Conservation (phyloP, 2,797 vertebrate species). For the Ambastaia sidthimunki region DNA sequence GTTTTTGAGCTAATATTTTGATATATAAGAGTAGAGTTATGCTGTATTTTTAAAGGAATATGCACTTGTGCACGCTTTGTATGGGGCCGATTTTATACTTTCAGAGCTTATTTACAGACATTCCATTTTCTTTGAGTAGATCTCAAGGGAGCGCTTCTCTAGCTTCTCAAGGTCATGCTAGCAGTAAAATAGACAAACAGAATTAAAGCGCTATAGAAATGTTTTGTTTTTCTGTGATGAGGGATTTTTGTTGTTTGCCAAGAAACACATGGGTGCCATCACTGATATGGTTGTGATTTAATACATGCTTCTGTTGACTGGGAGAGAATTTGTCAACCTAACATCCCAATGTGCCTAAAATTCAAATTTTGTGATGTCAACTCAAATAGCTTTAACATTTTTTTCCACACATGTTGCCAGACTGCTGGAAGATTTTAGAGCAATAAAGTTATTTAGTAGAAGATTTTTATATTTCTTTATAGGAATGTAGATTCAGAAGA, state of each 20-base stretch:
- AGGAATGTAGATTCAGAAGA: slow-evolving; percentile 70
- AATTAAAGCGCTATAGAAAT: slow-evolving; percentile 13
- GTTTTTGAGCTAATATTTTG: slow-evolving; percentile 44
- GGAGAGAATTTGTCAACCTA: slow-evolving; percentile 61
- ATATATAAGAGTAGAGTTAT: slow-evolving; percentile 36
- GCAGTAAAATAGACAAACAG: not conserved
- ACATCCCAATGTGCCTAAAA: slow-evolving; percentile 82
- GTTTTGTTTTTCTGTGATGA: slow-evolving; percentile 42
- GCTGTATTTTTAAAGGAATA: slow-evolving; percentile 61
- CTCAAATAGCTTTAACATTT: slow-evolving; percentile 72
- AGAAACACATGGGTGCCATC: slow-evolving; percentile 60
- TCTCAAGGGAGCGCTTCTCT: slow-evolving; percentile 45
- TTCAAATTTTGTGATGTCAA: slow-evolving; percentile 77
- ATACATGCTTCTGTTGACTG: slow-evolving; percentile 49
- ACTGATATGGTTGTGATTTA: slow-evolving; percentile 56
- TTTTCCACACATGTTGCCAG: slow-evolving; percentile 68
- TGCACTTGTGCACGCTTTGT: slow-evolving; percentile 59
- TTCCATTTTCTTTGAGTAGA: slow-evolving; percentile 48
- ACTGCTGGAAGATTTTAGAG: slow-evolving; percentile 75
- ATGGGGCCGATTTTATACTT: slow-evolving; percentile 37
- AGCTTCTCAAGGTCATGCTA: not conserved
- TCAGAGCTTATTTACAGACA: slow-evolving; percentile 37
- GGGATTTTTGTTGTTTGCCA: slow-evolving; percentile 54
- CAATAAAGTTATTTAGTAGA: slow-evolving; percentile 80
- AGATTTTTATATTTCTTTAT: slow-evolving; percentile 85